Evolutionary conservation across 2,888 invertebrate genomes (phyloP).

Genomic region (Amphipyra berbera): DNA sequence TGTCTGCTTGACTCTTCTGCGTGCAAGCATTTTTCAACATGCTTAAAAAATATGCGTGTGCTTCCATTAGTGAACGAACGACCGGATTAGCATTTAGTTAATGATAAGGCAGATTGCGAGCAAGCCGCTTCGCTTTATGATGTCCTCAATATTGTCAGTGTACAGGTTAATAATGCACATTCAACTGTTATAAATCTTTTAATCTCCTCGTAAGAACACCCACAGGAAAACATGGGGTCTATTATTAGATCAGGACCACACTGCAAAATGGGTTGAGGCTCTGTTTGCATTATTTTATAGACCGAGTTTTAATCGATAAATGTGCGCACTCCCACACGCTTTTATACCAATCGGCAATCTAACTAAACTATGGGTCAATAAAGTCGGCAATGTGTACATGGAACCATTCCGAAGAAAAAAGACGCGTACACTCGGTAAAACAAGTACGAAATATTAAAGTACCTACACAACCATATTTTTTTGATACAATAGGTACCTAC

Average conservation of each 20-base stretch:
- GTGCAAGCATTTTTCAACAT: too few relatives aligned
- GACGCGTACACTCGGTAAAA: neutral
- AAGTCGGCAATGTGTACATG: slow-evolving; percentile 18
- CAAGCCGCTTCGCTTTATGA: slow-evolving; percentile 2
- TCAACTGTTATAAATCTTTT: slow-evolving; percentile 36
- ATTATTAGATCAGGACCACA: slow-evolving; percentile 43
- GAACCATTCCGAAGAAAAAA: slow-evolving; percentile 1
- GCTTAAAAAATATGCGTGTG: too few relatives aligned
- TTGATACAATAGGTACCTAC: too few relatives aligned
- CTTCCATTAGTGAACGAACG: too few relatives aligned
- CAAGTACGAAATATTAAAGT: too few relatives aligned
- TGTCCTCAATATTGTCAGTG: slow-evolving; percentile 15
- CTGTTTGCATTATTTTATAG: slow-evolving; percentile 44
- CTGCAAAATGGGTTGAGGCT: slow-evolving; percentile 2
- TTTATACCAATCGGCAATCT: slow-evolving; percentile 4
- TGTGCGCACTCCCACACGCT: slow-evolving; percentile 44
- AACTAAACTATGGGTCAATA: slow-evolving; percentile 26
- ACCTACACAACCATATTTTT: too few relatives aligned
- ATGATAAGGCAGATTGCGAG: neutral
- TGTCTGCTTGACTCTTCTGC: too few relatives aligned
- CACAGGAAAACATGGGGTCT: slow-evolving; percentile 32
- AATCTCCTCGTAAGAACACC: slow-evolving; percentile 29
- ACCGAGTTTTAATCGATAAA: slow-evolving; percentile 48
- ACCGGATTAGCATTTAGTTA: neutral
- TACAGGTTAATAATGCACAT: slow-evolving; percentile 11